A percentile compares a stretch with the other conserved stretches of the same genome.
These are phyloP conservation scores for Eristalis intricaria DNA, from an alignment of 2,888 invertebrate species.

Conservation along the genomic window DNA sequence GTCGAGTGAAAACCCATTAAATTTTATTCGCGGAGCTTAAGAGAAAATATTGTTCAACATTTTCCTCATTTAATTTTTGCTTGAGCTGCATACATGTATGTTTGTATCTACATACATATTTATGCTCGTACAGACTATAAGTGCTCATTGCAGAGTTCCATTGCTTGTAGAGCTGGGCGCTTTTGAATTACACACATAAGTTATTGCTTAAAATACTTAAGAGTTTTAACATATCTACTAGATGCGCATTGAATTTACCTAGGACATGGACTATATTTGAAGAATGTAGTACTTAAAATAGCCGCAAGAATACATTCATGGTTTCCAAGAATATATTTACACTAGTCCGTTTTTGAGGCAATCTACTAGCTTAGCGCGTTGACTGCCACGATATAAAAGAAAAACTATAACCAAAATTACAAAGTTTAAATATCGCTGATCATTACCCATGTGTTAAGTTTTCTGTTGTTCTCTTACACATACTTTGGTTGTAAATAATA, in stretches of 20 bases:
- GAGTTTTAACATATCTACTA: background rate
- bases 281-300: no score
- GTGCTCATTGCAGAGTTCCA: background rate
- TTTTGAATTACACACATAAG: background rate
- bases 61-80: conserved; percentile 62
- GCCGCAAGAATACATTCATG: no score
- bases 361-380: no score
- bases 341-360: no score
- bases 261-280: background rate
- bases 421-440: no score
- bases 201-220: background rate
- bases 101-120: background rate
- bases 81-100: background rate
- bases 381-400: no score
- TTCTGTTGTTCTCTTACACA: no score
- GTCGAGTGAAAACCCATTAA: conserved; percentile 77
- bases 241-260: background rate
- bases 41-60: conserved; percentile 74
- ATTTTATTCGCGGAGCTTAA: conserved; percentile 79
- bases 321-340: no score
- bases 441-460: no score
- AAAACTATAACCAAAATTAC: no score
- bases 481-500: no score
- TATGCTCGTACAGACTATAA: background rate
- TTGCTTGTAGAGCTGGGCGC: background rate